Conservation (phyloP, 2,888 invertebrate genomes). For the Helobdella robusta region DNA sequence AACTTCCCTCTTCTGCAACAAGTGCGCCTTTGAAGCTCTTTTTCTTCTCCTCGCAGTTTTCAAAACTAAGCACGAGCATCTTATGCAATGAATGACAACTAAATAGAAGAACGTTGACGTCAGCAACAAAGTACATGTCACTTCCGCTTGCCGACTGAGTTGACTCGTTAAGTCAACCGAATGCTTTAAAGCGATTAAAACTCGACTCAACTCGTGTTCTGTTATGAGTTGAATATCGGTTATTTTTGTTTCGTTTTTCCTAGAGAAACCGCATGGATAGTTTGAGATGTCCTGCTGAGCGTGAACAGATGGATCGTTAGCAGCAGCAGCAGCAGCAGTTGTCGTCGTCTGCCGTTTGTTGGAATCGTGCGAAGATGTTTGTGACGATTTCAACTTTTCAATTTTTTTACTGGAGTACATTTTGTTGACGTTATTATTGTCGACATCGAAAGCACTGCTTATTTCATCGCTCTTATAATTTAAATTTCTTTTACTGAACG, state of each 20-base stretch:
- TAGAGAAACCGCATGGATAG: slow-evolving; percentile 31
- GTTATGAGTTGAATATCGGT: slow-evolving; percentile 32
- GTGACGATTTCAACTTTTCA: not conserved
- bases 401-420: too few relatives aligned
- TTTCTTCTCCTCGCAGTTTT: slow-evolving; percentile 23
- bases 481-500: too few relatives aligned
- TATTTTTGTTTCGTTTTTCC: slow-evolving; percentile 35
- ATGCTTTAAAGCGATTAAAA: too few relatives aligned
- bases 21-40: slow-evolving; percentile 10
- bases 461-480: not conserved
- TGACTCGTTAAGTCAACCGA: too few relatives aligned
- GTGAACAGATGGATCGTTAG: not conserved
- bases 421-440: too few relatives aligned
- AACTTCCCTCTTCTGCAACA: not conserved
- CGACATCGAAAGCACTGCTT: too few relatives aligned
- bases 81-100: slow-evolving; percentile 26
- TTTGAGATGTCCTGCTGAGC: not conserved
- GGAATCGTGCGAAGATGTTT: not conserved
- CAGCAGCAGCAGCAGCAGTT: not conserved
- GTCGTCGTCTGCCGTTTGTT: not conserved
- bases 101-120: slow-evolving; percentile 28
- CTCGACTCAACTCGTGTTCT: slow-evolving; percentile 28
- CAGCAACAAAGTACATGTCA: slow-evolving; percentile 22
- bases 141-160: slow-evolving; percentile 2
- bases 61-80: slow-evolving; percentile 31